Evolutionary conservation across 2,113 vertebrate species (phyloP).

Genomic region (Chlorodrepanis virens): DNA sequence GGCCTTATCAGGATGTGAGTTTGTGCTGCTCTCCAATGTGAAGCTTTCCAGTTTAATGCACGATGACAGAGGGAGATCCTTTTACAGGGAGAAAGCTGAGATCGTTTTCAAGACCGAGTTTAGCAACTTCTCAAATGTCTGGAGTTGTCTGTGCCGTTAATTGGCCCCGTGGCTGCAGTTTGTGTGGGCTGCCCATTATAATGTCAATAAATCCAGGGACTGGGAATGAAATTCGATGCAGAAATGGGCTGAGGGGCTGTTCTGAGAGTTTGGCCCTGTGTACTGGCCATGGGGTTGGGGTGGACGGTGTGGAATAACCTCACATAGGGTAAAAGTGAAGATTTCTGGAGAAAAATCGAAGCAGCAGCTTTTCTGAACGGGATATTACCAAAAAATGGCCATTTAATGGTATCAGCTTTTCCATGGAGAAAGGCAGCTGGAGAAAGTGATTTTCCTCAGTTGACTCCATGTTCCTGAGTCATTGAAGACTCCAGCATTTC

Average conservation of each 20-base stretch:
- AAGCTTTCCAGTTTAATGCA: conserved; percentile 43
- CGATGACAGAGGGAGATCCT: conserved; percentile 32
- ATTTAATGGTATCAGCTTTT: background rate
- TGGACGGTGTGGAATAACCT: rapidly evolving
- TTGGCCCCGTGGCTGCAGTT: conserved; percentile 45
- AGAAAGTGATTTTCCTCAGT: background rate
- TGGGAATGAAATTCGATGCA: conserved; percentile 38
- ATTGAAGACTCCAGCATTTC: rapidly evolving
- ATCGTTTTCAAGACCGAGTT: conserved; percentile 7
- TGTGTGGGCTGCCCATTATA: conserved; percentile 53
- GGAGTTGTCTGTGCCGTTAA: conserved; percentile 47
- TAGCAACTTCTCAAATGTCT: conserved; percentile 64
- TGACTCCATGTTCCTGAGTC: no score
- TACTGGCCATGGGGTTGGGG: rapidly evolving
- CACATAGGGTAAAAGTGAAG: background rate
- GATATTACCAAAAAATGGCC: background rate
- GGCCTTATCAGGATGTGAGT: background rate
- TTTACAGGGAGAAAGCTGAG: conserved; percentile 33
- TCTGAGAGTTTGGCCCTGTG: background rate
- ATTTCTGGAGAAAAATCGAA: background rate
- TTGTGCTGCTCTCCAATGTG: background rate
- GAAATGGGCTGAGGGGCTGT: background rate
- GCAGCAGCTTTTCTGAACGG: background rate
- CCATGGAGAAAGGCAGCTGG: background rate
- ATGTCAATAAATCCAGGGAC: conserved; percentile 53